Evolutionary conservation across 2,113 vertebrate species (phyloP).

Genomic region (Lethenteron reissneri): DNA sequence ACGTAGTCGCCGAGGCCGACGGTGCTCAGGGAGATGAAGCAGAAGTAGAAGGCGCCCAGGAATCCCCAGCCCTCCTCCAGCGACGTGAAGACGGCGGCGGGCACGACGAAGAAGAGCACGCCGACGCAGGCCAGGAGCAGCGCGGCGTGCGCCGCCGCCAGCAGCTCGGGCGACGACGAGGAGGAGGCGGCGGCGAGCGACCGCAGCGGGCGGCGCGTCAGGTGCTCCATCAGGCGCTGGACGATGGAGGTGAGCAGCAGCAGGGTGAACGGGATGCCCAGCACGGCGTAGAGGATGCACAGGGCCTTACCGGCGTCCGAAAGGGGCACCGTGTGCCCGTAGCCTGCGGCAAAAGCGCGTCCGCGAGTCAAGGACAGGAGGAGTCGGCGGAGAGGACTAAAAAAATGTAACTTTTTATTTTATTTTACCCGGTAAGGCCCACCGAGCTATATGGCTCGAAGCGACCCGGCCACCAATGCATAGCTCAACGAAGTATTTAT

Average conservation of each 20-base stretch:
- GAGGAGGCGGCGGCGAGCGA: slow-evolving; percentile 68
- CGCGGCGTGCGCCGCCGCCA: slow-evolving; percentile 49
- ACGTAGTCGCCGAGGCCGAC: slow-evolving; percentile 89
- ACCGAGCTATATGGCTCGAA: no score
- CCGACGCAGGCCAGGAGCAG: slow-evolving; percentile 38
- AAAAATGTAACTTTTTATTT: no score
- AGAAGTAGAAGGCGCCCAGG: slow-evolving; percentile 88
- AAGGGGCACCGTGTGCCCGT: slow-evolving; percentile 79
- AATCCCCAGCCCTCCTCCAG: slow-evolving; percentile 93
- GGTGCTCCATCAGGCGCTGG: slow-evolving; percentile 60
- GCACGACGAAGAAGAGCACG: slow-evolving; percentile 72
- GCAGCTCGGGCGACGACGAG: slow-evolving; percentile 34
- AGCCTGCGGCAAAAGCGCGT: slow-evolving; percentile 29
- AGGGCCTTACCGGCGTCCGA: slow-evolving; percentile 83
- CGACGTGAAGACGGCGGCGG: slow-evolving; percentile 57
- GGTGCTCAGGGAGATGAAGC: slow-evolving; percentile 88
- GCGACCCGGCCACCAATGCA: no score
- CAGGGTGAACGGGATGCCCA: slow-evolving; percentile 85
- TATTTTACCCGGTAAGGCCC: no score
- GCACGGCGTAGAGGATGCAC: slow-evolving; percentile 76
- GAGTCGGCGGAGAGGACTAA: no score
- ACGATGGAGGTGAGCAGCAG: slow-evolving; percentile 88
- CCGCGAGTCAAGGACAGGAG: no score
- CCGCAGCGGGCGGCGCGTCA: slow-evolving; percentile 45
- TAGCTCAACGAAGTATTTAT: no score